Percentiles rank a stretch among this genome's conserved stretches.
These are phyloP conservation scores for Frankliniella intonsa DNA, from an alignment of 2,888 invertebrate species.

Conservation along the genomic window DNA sequence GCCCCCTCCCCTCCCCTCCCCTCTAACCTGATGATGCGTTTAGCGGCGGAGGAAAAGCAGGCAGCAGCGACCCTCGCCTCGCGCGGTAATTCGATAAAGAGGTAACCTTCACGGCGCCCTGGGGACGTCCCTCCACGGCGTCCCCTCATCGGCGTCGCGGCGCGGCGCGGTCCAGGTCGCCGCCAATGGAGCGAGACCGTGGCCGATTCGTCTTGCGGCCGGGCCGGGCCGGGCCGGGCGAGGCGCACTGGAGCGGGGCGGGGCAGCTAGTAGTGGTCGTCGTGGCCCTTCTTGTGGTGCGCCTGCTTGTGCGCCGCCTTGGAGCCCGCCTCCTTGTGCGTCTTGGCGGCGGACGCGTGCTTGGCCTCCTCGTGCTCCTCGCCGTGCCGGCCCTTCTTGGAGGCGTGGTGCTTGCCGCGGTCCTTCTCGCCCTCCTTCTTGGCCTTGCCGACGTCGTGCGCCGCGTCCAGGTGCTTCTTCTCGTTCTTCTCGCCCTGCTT, in stretches of 20 bases:
- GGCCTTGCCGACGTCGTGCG: conserved; percentile 50
- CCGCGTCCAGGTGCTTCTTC: conserved; percentile 54
- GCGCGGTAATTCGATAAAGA: neutral
- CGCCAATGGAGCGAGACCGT: neutral
- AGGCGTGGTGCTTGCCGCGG: conserved; percentile 55
- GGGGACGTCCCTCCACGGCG: neutral
- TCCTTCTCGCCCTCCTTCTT: conserved; percentile 56
- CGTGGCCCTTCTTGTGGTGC: conserved; percentile 44
- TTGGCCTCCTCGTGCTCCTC: conserved; percentile 54
- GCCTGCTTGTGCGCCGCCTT: conserved; percentile 51
- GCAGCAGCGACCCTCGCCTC: neutral
- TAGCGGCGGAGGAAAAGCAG: neutral
- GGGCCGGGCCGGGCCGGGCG: too few species aligned
- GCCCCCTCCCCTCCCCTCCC: too few species aligned
- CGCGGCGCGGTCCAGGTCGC: neutral
- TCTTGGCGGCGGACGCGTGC: conserved; percentile 41
- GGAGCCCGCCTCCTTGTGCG: conserved; percentile 52
- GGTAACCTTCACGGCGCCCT: neutral
- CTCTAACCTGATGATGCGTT: too few species aligned
- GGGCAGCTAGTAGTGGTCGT: conserved; percentile 22
- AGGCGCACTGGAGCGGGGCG: neutral
- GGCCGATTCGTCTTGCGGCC: too few species aligned
- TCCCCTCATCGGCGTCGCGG: neutral
- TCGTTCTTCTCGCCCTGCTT: conserved; percentile 56
- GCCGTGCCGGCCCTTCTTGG: conserved; percentile 54